Conservation (phyloP, 2,888 invertebrate genomes). For the Nomada hirtipes region DNA sequence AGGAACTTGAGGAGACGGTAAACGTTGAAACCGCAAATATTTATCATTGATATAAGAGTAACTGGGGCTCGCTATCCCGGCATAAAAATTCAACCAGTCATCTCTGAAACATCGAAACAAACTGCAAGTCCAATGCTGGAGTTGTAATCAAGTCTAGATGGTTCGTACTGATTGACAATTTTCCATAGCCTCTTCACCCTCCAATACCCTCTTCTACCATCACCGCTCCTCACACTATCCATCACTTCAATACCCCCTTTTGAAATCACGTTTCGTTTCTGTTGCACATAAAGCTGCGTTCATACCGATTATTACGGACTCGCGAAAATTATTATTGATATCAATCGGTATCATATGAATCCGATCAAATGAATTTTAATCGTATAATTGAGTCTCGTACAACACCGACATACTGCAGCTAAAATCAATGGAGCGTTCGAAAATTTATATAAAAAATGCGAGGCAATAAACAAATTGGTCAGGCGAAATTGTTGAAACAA, state of each 20-base stretch:
- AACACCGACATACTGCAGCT: not conserved
- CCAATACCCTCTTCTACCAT: slow-evolving; percentile 48
- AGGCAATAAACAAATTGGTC: slow-evolving; percentile 5
- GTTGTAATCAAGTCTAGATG: slow-evolving; percentile 79
- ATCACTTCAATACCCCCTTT: slow-evolving; percentile 52
- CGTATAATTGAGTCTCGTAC: slow-evolving; percentile 3
- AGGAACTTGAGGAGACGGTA: not conserved
- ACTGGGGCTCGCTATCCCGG: slow-evolving; percentile 44
- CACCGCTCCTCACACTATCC: slow-evolving; percentile 42
- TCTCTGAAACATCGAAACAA: slow-evolving; percentile 67
- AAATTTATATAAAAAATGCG: not conserved
- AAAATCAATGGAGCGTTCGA: not conserved
- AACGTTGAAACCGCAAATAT: slow-evolving; percentile 51
- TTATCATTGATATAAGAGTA: slow-evolving; percentile 44
- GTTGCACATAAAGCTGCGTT: slow-evolving; percentile 54
- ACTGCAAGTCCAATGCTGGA: slow-evolving; percentile 64
- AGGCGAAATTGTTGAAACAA: not conserved
- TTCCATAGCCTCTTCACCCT: slow-evolving; percentile 68
- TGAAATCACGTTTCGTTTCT: slow-evolving; percentile 66
- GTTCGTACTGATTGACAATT: slow-evolving; percentile 80
- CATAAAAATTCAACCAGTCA: slow-evolving; percentile 70
- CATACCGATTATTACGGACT: slow-evolving; percentile 34
- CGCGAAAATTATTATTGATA: not conserved
- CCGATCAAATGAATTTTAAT: not conserved
- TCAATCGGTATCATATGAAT: not conserved